A percentile compares a stretch with the other conserved stretches of the same genome.
Evolutionary conservation across 2,113 vertebrate genomes (phyloP).

Genomic region (Chaetorhynchus papuensis): DNA sequence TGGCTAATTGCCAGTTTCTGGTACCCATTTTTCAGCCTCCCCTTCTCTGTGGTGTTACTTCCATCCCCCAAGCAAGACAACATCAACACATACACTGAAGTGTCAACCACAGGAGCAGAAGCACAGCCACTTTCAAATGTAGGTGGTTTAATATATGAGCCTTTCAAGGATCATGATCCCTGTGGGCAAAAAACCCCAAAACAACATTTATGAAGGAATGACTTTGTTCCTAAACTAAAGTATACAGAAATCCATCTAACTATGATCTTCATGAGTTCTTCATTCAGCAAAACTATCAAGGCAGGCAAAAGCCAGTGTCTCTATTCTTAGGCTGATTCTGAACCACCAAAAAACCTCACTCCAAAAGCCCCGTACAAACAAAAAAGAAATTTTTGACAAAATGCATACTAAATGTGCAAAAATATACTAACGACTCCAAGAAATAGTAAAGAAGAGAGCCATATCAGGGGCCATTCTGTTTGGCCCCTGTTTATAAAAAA

Average conservation of each 20-base stretch:
- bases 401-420: not conserved
- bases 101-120: not conserved
- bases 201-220: not conserved
- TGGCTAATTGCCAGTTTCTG: not conserved
- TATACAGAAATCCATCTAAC: not conserved
- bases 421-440: not conserved
- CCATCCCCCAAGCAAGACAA: not conserved
- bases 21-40: not conserved
- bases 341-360: not conserved
- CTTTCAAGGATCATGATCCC: not conserved
- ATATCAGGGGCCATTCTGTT: not conserved
- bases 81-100: not conserved
- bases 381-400: not conserved
- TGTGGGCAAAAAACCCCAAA: not conserved
- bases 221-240: not conserved
- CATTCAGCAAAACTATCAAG: not conserved
- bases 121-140: not conserved
- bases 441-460: not conserved
- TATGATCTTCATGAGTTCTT: not conserved
- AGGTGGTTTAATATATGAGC: not conserved
- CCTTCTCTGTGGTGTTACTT: not conserved
- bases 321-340: not conserved
- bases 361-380: not conserved
- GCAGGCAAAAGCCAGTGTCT: not conserved
- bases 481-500: not conserved